A percentile compares a stretch with the other conserved stretches of the same genome.
Conservation (phyloP, 2,113 vertebrate genomes). For the Scortum barcoo region DNA sequence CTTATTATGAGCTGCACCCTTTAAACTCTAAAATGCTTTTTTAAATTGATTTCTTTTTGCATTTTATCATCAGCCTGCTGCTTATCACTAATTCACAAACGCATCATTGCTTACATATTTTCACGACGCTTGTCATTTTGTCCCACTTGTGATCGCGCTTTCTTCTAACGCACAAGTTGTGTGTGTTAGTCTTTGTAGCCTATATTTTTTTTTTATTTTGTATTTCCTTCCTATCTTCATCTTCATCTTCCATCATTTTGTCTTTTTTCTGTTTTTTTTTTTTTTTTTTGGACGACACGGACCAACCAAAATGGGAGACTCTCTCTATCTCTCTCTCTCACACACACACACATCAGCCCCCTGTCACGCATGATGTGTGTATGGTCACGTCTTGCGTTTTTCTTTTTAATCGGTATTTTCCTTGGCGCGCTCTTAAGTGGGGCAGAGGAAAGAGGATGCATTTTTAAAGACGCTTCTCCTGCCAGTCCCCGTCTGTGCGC, state of each 20-base stretch:
- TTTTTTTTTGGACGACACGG: background rate
- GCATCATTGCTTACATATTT: constrained; percentile 9
- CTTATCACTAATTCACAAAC: background rate
- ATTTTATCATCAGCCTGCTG: constrained; percentile 1
- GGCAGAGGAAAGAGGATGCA: constrained; percentile 79
- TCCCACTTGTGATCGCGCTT: constrained; percentile 2
- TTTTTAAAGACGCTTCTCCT: constrained; percentile 76
- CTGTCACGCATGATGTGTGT: background rate
- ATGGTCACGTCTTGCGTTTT: constrained; percentile 29
- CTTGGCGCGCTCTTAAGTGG: constrained; percentile 74
- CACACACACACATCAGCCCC: too few species aligned
- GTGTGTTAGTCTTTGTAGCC: too few species aligned
- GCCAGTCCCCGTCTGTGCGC: constrained; percentile 67
- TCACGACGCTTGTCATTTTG: constrained; percentile 11
- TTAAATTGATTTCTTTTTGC: too few species aligned
- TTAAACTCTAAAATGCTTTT: constrained; percentile 2
- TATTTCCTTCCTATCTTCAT: constrained; percentile 7
- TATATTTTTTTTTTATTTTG: background rate
- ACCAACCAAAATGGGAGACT: background rate
- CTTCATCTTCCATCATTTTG: background rate
- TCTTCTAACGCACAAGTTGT: constrained; percentile 3
- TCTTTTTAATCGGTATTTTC: constrained; percentile 52
- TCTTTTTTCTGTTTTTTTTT: too few species aligned
- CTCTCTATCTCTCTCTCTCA: too few species aligned
- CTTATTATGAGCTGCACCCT: background rate